Percentiles rank a stretch among this genome's conserved stretches.
phyloP scores from a whole-genome alignment of 2,113 vertebrate genomes.

The Cephalopterus ornatus region DNA sequence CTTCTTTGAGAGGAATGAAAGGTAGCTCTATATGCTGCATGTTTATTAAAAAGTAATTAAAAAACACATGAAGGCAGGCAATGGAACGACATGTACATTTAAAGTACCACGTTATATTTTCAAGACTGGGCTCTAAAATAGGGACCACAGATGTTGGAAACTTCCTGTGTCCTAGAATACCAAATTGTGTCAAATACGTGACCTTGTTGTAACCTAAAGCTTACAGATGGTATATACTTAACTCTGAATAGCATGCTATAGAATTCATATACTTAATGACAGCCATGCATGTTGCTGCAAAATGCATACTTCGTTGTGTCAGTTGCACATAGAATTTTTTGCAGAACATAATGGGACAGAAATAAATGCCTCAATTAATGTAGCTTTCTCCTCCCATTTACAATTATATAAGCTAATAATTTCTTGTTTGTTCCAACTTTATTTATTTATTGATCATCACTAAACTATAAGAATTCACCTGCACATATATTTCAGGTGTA shows the following conservation, averaged over 20 bases:
- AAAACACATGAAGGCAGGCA: constrained; percentile 5
- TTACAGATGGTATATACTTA: constrained; percentile 35
- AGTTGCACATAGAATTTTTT: background rate
- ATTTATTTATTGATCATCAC: background rate
- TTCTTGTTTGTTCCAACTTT: background rate
- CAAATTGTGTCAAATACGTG: constrained; percentile 24
- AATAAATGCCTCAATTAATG: background rate
- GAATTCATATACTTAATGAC: constrained; percentile 19
- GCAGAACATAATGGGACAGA: background rate
- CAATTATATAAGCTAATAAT: background rate
- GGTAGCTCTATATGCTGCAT: background rate
- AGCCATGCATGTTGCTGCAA: background rate
- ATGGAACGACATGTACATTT: background rate
- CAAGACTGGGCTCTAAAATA: constrained; percentile 27
- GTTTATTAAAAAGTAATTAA: constrained; percentile 13
- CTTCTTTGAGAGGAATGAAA: background rate
- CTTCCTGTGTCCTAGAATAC: constrained; percentile 24
- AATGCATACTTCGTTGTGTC: background rate
- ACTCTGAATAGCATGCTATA: background rate
- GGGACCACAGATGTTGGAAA: constrained; percentile 54
- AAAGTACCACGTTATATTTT: constrained; percentile 7
- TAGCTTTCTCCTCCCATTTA: background rate
- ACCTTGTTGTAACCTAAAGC: constrained; percentile 20
- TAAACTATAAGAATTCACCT: background rate
- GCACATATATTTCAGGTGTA: background rate